phyloP scores from a whole-genome alignment of 2,797 vertebrate genomes.

The Chaenodraco wilsoni region DNA sequence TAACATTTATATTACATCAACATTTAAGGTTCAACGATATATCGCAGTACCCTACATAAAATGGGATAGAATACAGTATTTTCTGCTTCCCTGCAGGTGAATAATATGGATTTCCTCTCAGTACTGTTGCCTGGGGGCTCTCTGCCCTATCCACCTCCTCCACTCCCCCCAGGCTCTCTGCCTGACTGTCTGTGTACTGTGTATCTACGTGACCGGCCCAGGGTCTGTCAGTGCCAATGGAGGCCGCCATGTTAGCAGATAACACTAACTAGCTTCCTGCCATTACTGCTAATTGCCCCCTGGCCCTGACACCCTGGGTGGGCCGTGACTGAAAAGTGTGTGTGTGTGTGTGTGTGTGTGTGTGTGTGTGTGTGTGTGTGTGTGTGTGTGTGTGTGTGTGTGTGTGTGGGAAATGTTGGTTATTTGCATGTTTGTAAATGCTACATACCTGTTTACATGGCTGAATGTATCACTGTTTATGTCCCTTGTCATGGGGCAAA shows the following conservation, averaged over 20 bases:
- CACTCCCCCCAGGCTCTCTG: conserved; percentile 48
- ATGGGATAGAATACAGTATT: background rate
- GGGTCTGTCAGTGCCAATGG: conserved; percentile 69
- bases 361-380: conserved; percentile 29
- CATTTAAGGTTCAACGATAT: background rate
- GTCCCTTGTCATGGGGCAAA: background rate
- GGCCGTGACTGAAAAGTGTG: conserved; percentile 67
- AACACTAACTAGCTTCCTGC: conserved; percentile 87
- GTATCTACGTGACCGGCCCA: conserved; percentile 82
- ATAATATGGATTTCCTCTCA: conserved; percentile 29
- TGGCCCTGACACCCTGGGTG: conserved; percentile 80
- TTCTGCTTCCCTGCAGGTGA: conserved; percentile 25
- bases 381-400: conserved; percentile 27
- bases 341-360: conserved; percentile 14
- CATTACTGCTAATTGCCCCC: conserved; percentile 83
- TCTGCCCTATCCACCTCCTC: conserved; percentile 1
- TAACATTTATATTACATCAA: too few relatives aligned
- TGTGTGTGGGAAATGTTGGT: conserved; percentile 26
- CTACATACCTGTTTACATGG: conserved; percentile 16
- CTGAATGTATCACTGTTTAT: background rate
- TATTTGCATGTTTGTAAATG: conserved; percentile 34
- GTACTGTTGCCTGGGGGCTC: conserved; percentile 38
- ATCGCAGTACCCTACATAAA: background rate
- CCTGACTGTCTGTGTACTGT: conserved; percentile 49
- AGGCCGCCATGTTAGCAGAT: conserved; percentile 79